These are phyloP conservation scores for Sinodicranocentrus sp. DNA, from an alignment of 2,888 invertebrate species.

Conservation along the genomic window DNA sequence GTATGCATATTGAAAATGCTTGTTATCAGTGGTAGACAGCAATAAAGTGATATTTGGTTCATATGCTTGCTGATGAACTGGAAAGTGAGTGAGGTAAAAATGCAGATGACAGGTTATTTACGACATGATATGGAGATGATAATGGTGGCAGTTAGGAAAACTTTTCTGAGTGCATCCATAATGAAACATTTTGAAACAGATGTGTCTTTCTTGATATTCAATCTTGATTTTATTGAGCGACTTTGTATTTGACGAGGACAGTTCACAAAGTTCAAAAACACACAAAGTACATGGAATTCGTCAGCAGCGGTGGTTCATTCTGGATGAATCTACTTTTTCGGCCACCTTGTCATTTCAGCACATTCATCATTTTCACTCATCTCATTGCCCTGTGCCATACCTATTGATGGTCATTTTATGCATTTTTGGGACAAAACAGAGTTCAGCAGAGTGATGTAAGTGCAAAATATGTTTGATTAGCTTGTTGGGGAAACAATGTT, in stretches of 20 bases:
- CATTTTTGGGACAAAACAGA: too few species aligned
- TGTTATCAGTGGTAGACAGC: constrained; percentile 8
- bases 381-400: too few species aligned
- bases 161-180: neutral
- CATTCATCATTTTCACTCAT: neutral
- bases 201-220: neutral
- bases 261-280: constrained; percentile 50
- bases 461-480: too few species aligned
- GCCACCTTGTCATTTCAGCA: constrained; percentile 26
- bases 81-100: neutral
- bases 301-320: too few species aligned
- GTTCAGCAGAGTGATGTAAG: too few species aligned
- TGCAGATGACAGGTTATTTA: neutral
- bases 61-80: too few species aligned
- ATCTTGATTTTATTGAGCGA: constrained; percentile 7
- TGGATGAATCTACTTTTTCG: constrained; percentile 12
- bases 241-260: constrained; percentile 18
- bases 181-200: neutral
- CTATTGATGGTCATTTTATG: too few species aligned
- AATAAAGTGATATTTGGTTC: neutral
- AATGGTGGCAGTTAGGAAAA: neutral
- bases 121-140: neutral
- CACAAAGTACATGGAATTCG: constrained; percentile 16
- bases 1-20: constrained; percentile 1
- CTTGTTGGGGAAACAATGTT: too few species aligned